Evolutionary conservation across 2,888 invertebrate species (phyloP).

Genomic region (Drosophila mercatorum): DNA sequence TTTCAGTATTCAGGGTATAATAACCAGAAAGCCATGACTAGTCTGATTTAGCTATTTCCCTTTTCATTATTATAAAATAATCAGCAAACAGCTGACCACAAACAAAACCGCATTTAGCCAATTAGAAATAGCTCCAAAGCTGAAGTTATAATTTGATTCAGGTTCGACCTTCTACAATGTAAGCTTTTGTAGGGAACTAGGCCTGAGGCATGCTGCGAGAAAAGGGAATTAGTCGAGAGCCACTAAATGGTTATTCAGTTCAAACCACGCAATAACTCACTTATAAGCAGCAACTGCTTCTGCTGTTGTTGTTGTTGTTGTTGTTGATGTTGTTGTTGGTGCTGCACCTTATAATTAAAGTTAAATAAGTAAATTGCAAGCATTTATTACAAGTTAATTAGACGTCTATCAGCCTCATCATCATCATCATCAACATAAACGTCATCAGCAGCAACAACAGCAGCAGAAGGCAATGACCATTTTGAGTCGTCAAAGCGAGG

Average conservation of each 20-base stretch:
- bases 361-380: conserved; percentile 77
- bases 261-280: conserved; percentile 58
- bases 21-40: no score
- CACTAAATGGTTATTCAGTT: conserved; percentile 11
- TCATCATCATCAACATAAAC: conserved; percentile 51
- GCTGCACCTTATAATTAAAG: conserved; percentile 72
- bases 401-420: conserved; percentile 73
- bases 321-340: conserved; percentile 14
- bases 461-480: conserved; percentile 21
- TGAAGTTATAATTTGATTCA: neutral
- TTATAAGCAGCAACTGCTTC: conserved; percentile 36
- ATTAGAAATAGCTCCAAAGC: conserved; percentile 1
- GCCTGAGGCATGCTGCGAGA: neutral
- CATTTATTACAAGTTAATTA: conserved; percentile 81
- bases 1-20: no score
- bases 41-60: no score
- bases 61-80: neutral
- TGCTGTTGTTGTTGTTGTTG: conserved; percentile 34
- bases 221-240: neutral
- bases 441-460: conserved; percentile 1
- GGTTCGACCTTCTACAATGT: neutral
- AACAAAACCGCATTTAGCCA: neutral
- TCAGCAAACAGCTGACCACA: neutral
- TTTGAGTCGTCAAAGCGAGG: conserved; percentile 8
- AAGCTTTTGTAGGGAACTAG: neutral